Base-by-base conservation (phyloP, 2,113 vertebrate genomes). In the Chionomys nivalis region DNA sequence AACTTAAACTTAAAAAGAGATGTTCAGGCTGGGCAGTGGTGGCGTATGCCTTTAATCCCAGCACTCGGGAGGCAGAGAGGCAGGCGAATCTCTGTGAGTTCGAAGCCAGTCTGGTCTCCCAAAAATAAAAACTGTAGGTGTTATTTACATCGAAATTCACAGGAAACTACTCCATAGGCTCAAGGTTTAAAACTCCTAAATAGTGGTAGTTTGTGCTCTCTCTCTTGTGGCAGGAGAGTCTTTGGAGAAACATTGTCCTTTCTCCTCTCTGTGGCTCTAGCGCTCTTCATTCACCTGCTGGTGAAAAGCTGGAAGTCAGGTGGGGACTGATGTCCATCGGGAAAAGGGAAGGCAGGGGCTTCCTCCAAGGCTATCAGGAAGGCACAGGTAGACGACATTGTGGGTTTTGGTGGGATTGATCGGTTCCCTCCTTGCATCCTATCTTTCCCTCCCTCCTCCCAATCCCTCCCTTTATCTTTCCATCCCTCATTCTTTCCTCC, bases 251-350 rank as follows among this genome's bases (percentile, higher is more conserved):
- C 63, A 3, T 10, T 1, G 58, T 16, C 82, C 28, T 39, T 21
- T 7, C 44, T 36, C 36, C 17, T 33, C 63, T 70, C 92, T 28
- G 8, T 0, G 61, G 11, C 5, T 86, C 55, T 49, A 52, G 14
- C 33, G 33, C 36, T 78, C 21, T 9, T 39, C 16, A 0, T 31
- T 44, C 61, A 47, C 49, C 77, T 10, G 8, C 42, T n/a, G 4
- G 70, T 31, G 26, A 66, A 28, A 42, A 90, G 39, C 89, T 31
- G n/a, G 58, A 68, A 95, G 82, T 28, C 28, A 88, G 85, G 26
- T 0, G 0, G 1, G 31, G 85, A 79, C 70, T 93, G 78, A 0
- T 12, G 3, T 52, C 88, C 26, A 0, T 21, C 31, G 39, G 19
- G 77, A 76, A 90, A 81, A n/a, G 47, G 33, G 33, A n/a, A 12